Percentiles rank a stretch among this genome's conserved stretches.
Conservation (phyloP, 2,888 invertebrate species). For the Ommatoiulus sabulosus region DNA sequence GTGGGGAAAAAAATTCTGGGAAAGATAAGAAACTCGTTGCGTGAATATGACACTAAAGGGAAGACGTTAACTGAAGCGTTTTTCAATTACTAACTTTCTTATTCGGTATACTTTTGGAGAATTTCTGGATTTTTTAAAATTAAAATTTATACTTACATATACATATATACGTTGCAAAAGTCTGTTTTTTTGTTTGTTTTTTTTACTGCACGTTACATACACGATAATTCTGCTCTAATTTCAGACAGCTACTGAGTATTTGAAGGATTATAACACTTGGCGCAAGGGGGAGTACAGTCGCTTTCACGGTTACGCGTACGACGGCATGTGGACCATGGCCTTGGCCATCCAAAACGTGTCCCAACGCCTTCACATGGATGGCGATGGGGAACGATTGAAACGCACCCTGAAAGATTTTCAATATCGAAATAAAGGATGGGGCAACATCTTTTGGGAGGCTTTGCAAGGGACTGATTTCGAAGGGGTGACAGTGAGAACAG, state of each 20-base stretch:
- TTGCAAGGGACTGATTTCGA: conserved; percentile 93
- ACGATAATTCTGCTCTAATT: conserved; percentile 63
- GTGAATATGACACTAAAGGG: too few relatives aligned
- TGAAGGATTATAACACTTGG: conserved; percentile 83
- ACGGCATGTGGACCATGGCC: conserved; percentile 98
- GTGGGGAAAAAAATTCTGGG: too few relatives aligned
- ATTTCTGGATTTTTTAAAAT: too few relatives aligned
- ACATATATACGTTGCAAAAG: too few relatives aligned
- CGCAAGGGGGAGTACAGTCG: conserved; percentile 87
- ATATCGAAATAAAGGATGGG: conserved; percentile 66
- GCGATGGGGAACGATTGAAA: not conserved
- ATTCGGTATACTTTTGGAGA: too few relatives aligned
- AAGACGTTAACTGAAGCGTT: too few relatives aligned
- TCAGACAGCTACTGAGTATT: conserved; percentile 91
- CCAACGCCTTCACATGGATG: conserved; percentile 53
- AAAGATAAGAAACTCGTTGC: too few relatives aligned
- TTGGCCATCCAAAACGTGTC: conserved; percentile 78
- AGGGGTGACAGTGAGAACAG: conserved; percentile 80
- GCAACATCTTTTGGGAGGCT: conserved; percentile 73
- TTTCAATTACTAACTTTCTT: too few relatives aligned
- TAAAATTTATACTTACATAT: too few relatives aligned
- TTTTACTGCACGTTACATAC: not conserved
- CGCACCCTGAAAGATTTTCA: conserved; percentile 61
- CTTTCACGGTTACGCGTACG: conserved; percentile 98
- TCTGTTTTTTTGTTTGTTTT: too few relatives aligned